These are phyloP conservation scores for Drosophila bifasciata DNA, from an alignment of 1,140 invertebrate genomes.

Conservation along the genomic window DNA sequence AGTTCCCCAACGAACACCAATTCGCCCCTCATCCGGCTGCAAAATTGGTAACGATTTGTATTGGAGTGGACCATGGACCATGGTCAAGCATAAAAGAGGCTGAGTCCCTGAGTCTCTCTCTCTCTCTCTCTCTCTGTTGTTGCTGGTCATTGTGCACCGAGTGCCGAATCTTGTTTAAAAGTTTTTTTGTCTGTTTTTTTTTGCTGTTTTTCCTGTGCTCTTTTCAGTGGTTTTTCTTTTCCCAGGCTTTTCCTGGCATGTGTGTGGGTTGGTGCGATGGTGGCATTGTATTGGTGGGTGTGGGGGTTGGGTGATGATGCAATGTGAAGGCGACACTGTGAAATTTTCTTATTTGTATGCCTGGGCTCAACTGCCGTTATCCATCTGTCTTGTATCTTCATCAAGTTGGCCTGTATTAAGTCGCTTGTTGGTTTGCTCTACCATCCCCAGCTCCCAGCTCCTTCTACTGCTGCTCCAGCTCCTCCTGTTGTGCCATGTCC, in stretches of 20 bases:
- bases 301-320: too few relatives aligned
- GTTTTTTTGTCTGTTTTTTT: conserved; percentile 53
- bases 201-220: conserved; percentile 1
- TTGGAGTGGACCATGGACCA: conserved; percentile 37
- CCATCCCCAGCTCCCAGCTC: neutral
- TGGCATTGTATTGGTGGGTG: too few relatives aligned
- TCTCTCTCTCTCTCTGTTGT: too few relatives aligned
- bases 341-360: conserved; percentile 80
- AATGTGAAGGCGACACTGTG: conserved; percentile 17
- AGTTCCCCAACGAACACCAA: conserved; percentile 3
- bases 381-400: conserved; percentile 80
- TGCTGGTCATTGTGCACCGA: conserved; percentile 30
- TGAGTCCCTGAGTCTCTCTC: conserved; percentile 35
- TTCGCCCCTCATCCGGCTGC: conserved; percentile 51
- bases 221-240: conserved; percentile 4
- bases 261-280: too few relatives aligned
- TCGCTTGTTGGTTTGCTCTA: conserved; percentile 62
- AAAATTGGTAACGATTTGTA: conserved; percentile 82
- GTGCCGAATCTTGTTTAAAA: conserved; percentile 62
- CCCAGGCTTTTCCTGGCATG: neutral
- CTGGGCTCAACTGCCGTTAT: conserved; percentile 72
- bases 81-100: conserved; percentile 64
- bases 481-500: conserved; percentile 23
- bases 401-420: conserved; percentile 77
- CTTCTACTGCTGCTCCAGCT: neutral